Base-by-base conservation (phyloP, 2,888 invertebrate genomes). In the Eilema griseolum region DNA sequence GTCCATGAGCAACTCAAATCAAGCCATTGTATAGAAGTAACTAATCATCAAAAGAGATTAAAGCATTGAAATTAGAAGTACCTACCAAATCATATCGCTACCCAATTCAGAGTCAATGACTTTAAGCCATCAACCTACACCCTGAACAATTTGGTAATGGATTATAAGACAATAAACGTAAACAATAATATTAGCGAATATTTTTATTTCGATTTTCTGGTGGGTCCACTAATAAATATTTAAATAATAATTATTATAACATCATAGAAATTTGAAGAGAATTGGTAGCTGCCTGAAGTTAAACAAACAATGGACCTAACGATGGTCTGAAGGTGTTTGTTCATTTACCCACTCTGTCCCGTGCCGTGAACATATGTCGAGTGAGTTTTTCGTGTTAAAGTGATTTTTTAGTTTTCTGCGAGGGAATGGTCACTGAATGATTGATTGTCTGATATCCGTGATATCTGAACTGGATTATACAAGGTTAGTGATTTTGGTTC, bases 291-390 rank as follows among this genome's bases (percentile, higher is more conserved):
- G n/a, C 5, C n/a, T 23, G 28, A 65, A 65, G 14, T 31, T 52
- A 56, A 65, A 65, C 31, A 65, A 65, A 31, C 52, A 65, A 56
- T 65, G 31, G 64, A 56, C 23, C 23, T 65, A 28, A 65, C 64
- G 56, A 31, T 65, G 56, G n/a, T 23, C 52, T n/a, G n/a, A n/a
- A 52, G 31, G 14, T 41, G 3, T 14, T 56, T 26, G 3, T 56
- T 65, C 64, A 65, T 52, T 65, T 65, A 14, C 8, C n/a, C 14
- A 23, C 31, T 7, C 14, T 16, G 14, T 52, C 23, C 64, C 64
- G 23, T 14, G 23, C 52, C 11, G 41, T n/a, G 52, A 31, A 56
- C 52, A 61, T 46, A 63, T 14, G 41, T 24, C 26, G 37, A 23
- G 52, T 65, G 31, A 3, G 4, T 64, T 52, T 14, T 52, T 28